Percentiles rank a stretch among this genome's conserved stretches.
These are phyloP conservation scores for Tarsius wallacei DNA, from an alignment of 2,797 vertebrate genomes.

Conservation along the genomic window DNA sequence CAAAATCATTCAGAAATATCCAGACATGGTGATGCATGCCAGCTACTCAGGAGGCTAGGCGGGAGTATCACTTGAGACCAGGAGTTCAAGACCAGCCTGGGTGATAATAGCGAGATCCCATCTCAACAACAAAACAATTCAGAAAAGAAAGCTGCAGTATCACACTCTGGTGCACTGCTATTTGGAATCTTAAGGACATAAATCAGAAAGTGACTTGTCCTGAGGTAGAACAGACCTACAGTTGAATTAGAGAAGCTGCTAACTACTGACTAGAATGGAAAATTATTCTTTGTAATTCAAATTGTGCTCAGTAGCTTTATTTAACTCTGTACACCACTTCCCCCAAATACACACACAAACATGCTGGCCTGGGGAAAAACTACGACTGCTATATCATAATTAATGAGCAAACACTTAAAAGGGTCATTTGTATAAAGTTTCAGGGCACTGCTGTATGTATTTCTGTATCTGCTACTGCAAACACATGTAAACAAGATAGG, in stretches of 20 bases:
- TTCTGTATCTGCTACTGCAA: background rate
- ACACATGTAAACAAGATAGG: slow-evolving; percentile 22
- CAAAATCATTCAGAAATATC: background rate
- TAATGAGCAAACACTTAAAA: background rate
- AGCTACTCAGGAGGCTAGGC: background rate
- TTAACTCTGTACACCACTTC: background rate
- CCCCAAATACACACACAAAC: background rate
- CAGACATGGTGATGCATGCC: background rate
- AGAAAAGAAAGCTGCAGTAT: background rate
- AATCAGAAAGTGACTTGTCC: background rate
- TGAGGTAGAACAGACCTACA: background rate
- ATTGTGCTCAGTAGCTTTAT: background rate
- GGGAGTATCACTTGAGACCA: background rate
- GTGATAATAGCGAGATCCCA: background rate
- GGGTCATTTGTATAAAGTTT: background rate
- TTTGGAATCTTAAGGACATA: background rate
- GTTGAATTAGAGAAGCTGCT: slow-evolving; percentile 17
- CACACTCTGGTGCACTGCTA: background rate
- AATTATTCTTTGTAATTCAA: slow-evolving; percentile 18
- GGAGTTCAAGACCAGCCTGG: background rate
- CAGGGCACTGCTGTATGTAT: background rate
- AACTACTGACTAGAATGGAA: background rate
- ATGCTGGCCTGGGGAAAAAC: background rate
- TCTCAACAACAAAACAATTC: background rate
- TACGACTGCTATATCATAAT: background rate